Evolutionary conservation across 2,113 vertebrate genomes (phyloP).

Genomic region (Patagioenas fasciata): DNA sequence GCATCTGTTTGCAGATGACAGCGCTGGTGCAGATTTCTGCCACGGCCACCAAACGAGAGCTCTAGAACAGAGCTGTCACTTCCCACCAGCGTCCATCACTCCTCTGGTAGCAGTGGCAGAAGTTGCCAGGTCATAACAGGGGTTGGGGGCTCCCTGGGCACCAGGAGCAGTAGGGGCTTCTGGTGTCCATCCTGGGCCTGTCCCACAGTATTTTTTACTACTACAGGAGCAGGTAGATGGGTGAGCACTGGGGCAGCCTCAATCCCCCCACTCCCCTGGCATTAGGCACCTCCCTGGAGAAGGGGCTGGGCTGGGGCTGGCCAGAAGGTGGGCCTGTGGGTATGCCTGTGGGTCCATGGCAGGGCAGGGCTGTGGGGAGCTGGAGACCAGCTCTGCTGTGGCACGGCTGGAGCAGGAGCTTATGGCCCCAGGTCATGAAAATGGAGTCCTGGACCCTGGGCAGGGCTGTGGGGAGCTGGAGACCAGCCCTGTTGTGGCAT

Average conservation of each 20-base stretch:
- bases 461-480: background rate
- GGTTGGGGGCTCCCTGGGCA: accelerated
- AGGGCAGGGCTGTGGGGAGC: background rate
- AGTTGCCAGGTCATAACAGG: background rate
- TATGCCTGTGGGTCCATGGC: accelerated
- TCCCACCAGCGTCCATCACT: accelerated
- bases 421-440: accelerated
- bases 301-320: accelerated
- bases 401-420: background rate
- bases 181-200: background rate
- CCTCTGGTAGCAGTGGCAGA: background rate
- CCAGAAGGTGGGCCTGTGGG: background rate
- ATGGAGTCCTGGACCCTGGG: background rate
- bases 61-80: background rate
- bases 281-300: no score
- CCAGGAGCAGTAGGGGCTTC: accelerated
- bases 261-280: no score
- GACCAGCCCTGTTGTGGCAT: background rate
- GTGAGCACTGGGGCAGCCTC: background rate
- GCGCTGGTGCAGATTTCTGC: background rate
- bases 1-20: background rate
- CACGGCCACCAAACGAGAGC: background rate
- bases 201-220: no score
- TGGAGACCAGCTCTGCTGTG: background rate
- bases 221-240: accelerated